phyloP scores from a whole-genome alignment of 2,113 vertebrate genomes.

The Pelobates fuscus region DNA sequence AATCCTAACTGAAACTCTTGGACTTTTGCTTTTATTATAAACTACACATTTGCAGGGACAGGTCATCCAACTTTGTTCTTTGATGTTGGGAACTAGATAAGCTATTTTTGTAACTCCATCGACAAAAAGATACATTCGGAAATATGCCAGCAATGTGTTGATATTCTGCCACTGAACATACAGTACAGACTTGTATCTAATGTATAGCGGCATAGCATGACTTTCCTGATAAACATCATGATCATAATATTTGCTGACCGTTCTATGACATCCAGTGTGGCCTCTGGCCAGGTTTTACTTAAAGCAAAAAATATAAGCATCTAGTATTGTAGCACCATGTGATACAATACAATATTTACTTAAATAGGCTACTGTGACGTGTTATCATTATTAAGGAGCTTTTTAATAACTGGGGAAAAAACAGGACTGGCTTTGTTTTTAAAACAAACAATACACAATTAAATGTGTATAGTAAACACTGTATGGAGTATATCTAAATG shows the following conservation, averaged over 20 bases:
- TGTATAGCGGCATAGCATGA: background rate
- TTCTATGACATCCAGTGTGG: background rate
- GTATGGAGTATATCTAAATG: too few relatives aligned
- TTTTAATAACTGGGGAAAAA: too few relatives aligned
- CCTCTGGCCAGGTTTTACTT: background rate
- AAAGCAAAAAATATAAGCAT: background rate
- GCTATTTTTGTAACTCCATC: conserved; percentile 28
- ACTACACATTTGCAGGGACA: background rate
- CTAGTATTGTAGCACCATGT: too few relatives aligned
- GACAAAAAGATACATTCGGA: conserved; percentile 6
- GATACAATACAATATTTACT: too few relatives aligned
- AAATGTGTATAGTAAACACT: too few relatives aligned
- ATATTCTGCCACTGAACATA: background rate
- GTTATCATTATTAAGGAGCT: too few relatives aligned
- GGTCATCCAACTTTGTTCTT: background rate
- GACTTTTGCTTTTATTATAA: background rate
- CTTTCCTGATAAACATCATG: background rate
- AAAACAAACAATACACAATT: too few relatives aligned
- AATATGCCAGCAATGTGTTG: background rate
- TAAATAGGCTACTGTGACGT: too few relatives aligned
- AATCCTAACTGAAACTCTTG: too few relatives aligned
- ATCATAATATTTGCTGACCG: background rate
- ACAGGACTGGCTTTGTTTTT: too few relatives aligned
- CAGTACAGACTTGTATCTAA: background rate
- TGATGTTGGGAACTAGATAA: conserved; percentile 15